These are phyloP conservation scores for Cabera pusaria DNA, from an alignment of 2,888 invertebrate species.

Conservation along the genomic window DNA sequence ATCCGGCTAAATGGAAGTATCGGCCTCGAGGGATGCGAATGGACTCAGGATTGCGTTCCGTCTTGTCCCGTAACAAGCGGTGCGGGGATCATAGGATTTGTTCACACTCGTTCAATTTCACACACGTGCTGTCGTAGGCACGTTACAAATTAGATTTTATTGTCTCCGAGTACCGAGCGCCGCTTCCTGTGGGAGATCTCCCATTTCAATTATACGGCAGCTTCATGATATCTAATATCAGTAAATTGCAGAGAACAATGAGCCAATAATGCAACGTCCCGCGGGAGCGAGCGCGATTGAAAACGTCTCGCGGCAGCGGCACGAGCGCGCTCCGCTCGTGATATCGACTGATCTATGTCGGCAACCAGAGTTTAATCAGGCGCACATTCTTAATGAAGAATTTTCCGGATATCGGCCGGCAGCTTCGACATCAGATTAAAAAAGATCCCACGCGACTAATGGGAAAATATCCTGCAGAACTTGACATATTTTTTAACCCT, in stretches of 20 bases:
- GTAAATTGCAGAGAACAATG: no score
- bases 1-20: slow-evolving; percentile 10
- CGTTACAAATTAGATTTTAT: slow-evolving; percentile 1
- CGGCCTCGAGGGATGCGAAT: slow-evolving; percentile 4
- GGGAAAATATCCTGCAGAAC: no score
- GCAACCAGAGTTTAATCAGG: slow-evolving; percentile 13
- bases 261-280: no score
- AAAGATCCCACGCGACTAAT: no score
- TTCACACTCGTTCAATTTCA: slow-evolving; percentile 14
- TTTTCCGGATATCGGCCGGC: slow-evolving; percentile 3
- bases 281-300: slow-evolving; percentile 3
- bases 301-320: slow-evolving; percentile 6
- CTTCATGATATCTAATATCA: no score
- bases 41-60: slow-evolving; percentile 8
- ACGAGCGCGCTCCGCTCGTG: no score
- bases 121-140: slow-evolving; percentile 2
- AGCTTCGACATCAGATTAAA: slow-evolving; percentile 1
- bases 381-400: slow-evolving; percentile 6
- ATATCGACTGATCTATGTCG: no score
- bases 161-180: no score
- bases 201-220: no score
- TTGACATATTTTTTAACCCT: no score
- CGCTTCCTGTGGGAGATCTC: no score
- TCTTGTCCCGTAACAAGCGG: slow-evolving; percentile 12
- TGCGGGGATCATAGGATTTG: slow-evolving; percentile 10